Conservation (phyloP, 1,140 invertebrate genomes). For the Galleria mellonella region DNA sequence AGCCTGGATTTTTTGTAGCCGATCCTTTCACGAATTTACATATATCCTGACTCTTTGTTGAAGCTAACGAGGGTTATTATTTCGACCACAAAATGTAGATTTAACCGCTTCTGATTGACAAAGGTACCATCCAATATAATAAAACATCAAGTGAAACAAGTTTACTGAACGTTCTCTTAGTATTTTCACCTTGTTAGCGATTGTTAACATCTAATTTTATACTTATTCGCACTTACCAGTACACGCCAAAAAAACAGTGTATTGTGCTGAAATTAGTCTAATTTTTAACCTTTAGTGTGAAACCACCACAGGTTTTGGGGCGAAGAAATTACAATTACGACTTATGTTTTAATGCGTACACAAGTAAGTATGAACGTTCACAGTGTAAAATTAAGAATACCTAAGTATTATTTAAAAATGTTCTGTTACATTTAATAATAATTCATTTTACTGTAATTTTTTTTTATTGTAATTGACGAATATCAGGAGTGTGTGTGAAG, state of each 20-base stretch:
- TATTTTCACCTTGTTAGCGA: conserved; percentile 53
- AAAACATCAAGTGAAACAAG: conserved; percentile 37
- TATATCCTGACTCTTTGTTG: conserved; percentile 59
- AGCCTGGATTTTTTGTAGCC: conserved; percentile 56
- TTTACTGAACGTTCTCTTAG: conserved; percentile 30
- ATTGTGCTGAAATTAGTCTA: not conserved
- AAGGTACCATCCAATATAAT: conserved; percentile 35
- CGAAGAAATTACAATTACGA: not conserved
- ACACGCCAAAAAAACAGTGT: not conserved
- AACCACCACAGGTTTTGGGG: not conserved
- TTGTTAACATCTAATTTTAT: conserved; percentile 38
- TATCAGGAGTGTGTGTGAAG: too few relatives aligned
- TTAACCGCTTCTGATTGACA: conserved; percentile 60
- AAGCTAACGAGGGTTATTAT: conserved; percentile 66
- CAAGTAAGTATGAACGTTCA: too few relatives aligned
- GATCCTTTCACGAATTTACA: conserved; percentile 66
- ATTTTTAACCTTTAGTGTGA: not conserved
- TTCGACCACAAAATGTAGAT: conserved; percentile 64
- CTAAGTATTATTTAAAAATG: too few relatives aligned
- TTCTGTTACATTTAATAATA: too few relatives aligned
- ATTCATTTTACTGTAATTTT: too few relatives aligned
- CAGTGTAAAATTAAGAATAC: too few relatives aligned
- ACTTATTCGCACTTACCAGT: not conserved
- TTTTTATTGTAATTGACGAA: too few relatives aligned
- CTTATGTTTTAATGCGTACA: not conserved